Conservation (phyloP, 2,888 invertebrate species). For the Dexiosoma caninum region DNA sequence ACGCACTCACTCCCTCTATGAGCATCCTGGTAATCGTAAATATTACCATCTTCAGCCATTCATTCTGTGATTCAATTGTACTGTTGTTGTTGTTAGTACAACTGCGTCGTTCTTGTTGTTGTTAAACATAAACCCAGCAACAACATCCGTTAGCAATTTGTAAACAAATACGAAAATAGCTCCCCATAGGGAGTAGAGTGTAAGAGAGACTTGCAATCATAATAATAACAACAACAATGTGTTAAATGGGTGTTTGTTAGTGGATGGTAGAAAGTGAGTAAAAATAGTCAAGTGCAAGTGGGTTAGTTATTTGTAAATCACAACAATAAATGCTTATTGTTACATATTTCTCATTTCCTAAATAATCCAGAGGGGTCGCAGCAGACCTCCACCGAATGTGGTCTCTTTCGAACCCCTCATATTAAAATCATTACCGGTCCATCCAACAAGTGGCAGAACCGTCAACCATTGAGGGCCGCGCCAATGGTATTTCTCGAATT, state of each 20-base stretch:
- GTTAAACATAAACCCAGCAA: slow-evolving; percentile 41
- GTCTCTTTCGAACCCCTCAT: too few relatives aligned
- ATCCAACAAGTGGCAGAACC: too few relatives aligned
- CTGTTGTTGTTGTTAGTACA: slow-evolving; percentile 20
- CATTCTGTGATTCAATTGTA: slow-evolving; percentile 42
- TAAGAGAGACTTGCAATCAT: background rate
- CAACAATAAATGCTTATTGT: slow-evolving; percentile 33
- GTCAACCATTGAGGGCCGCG: too few relatives aligned
- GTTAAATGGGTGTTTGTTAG: background rate
- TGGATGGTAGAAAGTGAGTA: background rate
- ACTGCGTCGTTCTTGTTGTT: slow-evolving; percentile 3
- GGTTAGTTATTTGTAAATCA: slow-evolving; percentile 22
- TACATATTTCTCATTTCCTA: too few relatives aligned
- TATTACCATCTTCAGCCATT: slow-evolving; percentile 57
- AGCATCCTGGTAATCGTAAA: slow-evolving; percentile 54
- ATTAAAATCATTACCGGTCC: too few relatives aligned
- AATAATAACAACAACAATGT: background rate
- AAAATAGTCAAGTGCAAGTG: slow-evolving; percentile 1
- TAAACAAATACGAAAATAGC: slow-evolving; percentile 54
- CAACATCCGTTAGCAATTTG: slow-evolving; percentile 60
- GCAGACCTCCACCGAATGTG: too few relatives aligned
- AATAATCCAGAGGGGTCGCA: too few relatives aligned
- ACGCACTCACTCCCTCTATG: slow-evolving; percentile 5
- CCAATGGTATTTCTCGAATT: too few relatives aligned
- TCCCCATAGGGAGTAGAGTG: slow-evolving; percentile 40